Evolutionary conservation across 2,113 vertebrate species (phyloP).

Genomic region (Gulo gulo): DNA sequence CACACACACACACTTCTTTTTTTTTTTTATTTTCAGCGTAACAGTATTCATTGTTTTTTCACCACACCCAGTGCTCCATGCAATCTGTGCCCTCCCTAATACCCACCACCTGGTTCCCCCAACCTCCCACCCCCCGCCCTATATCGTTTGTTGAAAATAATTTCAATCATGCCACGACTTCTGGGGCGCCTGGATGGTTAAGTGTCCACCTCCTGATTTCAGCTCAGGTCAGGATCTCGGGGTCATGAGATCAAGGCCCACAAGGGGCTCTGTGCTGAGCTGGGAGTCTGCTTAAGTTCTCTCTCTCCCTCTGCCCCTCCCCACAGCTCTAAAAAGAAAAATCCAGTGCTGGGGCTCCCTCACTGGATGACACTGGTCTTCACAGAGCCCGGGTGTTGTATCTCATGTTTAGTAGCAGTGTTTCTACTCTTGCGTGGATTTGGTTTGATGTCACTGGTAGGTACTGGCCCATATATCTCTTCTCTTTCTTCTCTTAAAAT

Average conservation of each 20-base stretch:
- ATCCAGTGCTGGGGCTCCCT: background rate
- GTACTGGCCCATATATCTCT: fast-evolving
- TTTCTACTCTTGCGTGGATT: background rate
- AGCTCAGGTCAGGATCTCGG: background rate
- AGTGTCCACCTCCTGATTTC: background rate
- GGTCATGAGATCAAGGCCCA: background rate
- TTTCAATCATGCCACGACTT: fast-evolving
- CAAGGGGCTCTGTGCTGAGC: background rate
- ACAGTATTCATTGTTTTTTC: no score
- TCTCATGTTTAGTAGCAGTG: background rate
- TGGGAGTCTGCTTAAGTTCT: background rate
- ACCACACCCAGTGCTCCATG: no score
- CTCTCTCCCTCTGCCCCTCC: background rate
- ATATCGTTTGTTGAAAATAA: fast-evolving
- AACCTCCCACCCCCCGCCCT: no score
- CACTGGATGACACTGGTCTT: fast-evolving
- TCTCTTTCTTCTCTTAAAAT: background rate
- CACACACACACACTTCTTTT: no score
- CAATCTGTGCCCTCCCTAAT: no score
- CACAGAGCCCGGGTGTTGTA: background rate
- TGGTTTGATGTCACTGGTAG: fast-evolving
- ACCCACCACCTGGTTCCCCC: no score
- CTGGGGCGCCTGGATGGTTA: no score
- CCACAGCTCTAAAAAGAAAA: background rate
- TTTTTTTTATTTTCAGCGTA: no score